Percentiles rank a stretch among this genome's conserved stretches.
Evolutionary conservation across 2,797 vertebrate species (phyloP).

Genomic region (Phoebastria nigripes): DNA sequence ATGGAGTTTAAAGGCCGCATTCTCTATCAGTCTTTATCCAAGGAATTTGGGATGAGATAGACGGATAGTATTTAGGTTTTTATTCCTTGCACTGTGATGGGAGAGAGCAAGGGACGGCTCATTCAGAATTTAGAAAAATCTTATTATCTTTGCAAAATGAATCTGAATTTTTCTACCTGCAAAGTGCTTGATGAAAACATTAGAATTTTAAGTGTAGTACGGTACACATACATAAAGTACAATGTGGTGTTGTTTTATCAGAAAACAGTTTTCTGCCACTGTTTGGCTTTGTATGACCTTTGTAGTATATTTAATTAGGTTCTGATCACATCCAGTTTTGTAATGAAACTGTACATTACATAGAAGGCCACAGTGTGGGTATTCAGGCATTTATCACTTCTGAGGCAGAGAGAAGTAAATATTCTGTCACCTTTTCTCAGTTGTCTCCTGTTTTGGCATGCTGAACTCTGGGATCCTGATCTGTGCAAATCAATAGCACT

Average conservation of each 20-base stretch:
- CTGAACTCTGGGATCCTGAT: background rate
- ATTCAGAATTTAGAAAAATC: background rate
- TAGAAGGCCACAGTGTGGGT: background rate
- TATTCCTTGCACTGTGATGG: background rate
- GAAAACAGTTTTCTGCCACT: background rate
- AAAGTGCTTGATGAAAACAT: background rate
- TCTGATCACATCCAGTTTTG: background rate
- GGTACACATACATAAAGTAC: background rate
- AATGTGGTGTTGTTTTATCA: background rate
- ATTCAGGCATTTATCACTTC: background rate
- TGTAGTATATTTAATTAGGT: background rate
- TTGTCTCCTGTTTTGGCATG: background rate
- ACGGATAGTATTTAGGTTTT: background rate
- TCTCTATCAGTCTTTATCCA: background rate
- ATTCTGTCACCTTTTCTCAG: background rate
- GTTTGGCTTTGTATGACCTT: background rate
- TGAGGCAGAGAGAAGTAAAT: background rate
- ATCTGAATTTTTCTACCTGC: background rate
- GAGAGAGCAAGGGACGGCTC: background rate
- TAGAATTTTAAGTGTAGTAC: background rate
- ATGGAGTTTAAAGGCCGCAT: background rate
- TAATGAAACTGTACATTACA: fast-evolving
- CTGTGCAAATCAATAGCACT: background rate
- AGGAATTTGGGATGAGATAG: background rate
- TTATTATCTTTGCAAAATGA: background rate